phyloP scores from a whole-genome alignment of 2,113 vertebrate species.

The Tringa solitaria region DNA sequence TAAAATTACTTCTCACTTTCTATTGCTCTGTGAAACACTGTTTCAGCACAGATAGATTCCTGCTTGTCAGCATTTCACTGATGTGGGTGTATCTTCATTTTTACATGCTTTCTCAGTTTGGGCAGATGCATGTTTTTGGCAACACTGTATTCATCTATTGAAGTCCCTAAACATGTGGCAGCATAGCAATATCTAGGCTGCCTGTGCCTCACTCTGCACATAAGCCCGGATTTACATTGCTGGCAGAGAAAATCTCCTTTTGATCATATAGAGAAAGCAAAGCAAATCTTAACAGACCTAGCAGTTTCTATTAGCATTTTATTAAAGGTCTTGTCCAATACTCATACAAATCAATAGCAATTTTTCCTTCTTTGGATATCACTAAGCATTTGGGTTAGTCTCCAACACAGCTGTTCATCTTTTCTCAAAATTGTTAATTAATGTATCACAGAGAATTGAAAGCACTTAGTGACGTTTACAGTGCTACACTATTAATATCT shows the following conservation, averaged over 20 bases:
- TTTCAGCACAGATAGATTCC: background rate
- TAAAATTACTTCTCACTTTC: background rate
- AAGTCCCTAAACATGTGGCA: background rate
- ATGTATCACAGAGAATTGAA: background rate
- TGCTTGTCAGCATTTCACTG: background rate
- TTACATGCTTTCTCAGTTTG: background rate
- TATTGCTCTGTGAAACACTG: conserved; percentile 2
- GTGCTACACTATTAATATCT: background rate
- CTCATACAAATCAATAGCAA: background rate
- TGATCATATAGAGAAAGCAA: background rate
- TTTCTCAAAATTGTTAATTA: background rate
- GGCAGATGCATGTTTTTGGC: background rate
- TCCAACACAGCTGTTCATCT: background rate
- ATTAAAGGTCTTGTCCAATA: background rate
- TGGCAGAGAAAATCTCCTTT: background rate
- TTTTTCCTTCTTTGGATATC: background rate
- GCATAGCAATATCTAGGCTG: background rate
- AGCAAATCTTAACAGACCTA: background rate
- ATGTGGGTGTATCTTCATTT: background rate
- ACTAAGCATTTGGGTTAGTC: background rate
- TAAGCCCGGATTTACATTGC: background rate
- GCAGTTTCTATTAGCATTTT: background rate
- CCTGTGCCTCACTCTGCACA: background rate
- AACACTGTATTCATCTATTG: background rate
- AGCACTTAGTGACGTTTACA: background rate